A percentile compares a stretch with the other conserved stretches of the same genome.
Conservation (phyloP, 2,113 vertebrate genomes). For the Bufo bufo region DNA sequence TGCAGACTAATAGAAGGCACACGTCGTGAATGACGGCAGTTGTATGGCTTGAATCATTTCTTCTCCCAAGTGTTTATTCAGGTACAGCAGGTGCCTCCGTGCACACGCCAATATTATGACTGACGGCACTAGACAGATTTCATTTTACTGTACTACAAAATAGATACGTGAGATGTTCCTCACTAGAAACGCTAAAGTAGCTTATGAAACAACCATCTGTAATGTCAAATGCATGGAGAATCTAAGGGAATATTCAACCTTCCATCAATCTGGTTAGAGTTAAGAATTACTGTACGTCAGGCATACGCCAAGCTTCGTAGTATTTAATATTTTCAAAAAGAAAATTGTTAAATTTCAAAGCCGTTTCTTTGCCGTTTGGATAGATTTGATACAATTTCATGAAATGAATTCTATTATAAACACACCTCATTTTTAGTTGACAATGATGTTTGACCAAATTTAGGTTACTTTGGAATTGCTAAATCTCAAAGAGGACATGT, state of each 20-base stretch:
- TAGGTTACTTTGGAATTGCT: too few species aligned
- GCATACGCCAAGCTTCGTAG: neutral
- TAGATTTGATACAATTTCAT: neutral
- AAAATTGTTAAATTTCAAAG: neutral
- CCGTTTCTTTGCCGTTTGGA: neutral
- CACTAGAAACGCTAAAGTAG: neutral
- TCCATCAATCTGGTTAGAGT: neutral
- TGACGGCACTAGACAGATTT: constrained; percentile 3
- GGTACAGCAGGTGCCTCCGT: constrained; percentile 8
- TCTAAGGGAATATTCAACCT: constrained; percentile 24
- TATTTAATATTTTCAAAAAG: neutral
- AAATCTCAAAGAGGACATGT: too few species aligned
- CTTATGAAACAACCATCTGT: neutral
- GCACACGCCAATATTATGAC: constrained; percentile 8
- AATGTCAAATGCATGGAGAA: neutral
- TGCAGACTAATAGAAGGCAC: constrained; percentile 5
- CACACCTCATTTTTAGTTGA: too few species aligned
- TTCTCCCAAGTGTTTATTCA: constrained; percentile 30
- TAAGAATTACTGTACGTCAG: neutral
- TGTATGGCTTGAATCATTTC: neutral
- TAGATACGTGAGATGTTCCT: neutral
- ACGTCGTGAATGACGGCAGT: constrained; percentile 4
- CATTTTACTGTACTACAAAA: neutral
- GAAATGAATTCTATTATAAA: too few species aligned
- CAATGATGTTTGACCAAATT: too few species aligned